Conservation (phyloP, 64 coral and sea anemone species). For the Montipora capricornis region DNA sequence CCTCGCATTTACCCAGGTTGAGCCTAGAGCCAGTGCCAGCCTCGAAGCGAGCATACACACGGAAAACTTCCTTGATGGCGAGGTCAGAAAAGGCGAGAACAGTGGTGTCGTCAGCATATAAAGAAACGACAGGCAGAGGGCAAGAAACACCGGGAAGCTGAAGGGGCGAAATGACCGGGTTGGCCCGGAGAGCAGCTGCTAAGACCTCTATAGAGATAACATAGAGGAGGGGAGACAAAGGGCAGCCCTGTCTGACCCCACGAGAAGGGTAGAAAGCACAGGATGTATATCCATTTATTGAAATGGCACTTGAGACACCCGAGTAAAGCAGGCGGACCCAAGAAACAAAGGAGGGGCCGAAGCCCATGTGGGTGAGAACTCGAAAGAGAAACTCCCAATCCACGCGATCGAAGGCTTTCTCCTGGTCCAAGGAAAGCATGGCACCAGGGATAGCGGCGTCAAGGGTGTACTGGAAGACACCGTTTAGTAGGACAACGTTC, state of each 20-base stretch:
- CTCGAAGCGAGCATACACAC: not conserved
- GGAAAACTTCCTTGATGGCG: not conserved
- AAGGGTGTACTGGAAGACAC: too few species aligned
- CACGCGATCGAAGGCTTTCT: not conserved
- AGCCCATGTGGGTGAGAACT: too few species aligned
- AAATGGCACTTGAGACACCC: not conserved
- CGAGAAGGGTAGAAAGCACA: not conserved
- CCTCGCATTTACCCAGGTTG: not conserved
- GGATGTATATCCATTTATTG: not conserved
- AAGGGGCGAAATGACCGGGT: not conserved
- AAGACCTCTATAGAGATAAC: not conserved
- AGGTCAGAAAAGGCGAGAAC: not conserved
- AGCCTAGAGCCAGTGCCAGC: not conserved
- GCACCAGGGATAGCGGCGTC: too few species aligned
- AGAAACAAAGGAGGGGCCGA: not conserved
- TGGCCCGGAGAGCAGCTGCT: not conserved
- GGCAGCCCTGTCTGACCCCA: not conserved
- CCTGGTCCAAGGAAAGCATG: not conserved
- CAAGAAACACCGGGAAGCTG: too few species aligned
- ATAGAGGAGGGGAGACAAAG: not conserved
- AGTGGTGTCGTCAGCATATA: not conserved
- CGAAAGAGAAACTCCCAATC: too few species aligned
- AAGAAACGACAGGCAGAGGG: not conserved
- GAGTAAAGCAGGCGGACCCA: not conserved
- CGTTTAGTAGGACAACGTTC: conserved; percentile 15